A percentile compares a stretch with the other conserved stretches of the same genome.
Evolutionary conservation across 2,113 vertebrate genomes (phyloP).

Genomic region (Macquaria ambigua): DNA sequence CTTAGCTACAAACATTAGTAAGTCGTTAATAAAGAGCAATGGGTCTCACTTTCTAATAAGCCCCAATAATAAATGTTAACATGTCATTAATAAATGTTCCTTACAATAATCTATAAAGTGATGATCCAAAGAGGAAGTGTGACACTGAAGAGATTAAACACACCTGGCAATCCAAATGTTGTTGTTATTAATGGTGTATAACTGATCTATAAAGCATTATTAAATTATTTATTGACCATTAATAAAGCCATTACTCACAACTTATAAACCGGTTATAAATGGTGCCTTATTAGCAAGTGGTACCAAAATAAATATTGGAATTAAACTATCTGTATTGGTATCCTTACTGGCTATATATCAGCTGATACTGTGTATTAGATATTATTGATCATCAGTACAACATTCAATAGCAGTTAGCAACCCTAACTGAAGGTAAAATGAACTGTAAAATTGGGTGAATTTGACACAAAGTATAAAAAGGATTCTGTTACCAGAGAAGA

Average conservation of each 20-base stretch:
- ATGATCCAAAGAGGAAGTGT: slow-evolving; percentile 2
- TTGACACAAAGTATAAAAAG: not conserved
- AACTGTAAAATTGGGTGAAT: slow-evolving; percentile 8
- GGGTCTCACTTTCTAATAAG: not conserved
- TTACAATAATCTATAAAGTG: not conserved
- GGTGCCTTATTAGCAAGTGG: not conserved
- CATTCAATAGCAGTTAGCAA: not conserved
- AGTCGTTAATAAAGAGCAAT: not conserved
- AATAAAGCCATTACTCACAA: slow-evolving; percentile 1
- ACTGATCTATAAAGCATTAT: not conserved
- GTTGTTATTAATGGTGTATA: not conserved
- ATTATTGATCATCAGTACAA: not conserved
- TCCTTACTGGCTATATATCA: not conserved
- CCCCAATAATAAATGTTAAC: not conserved
- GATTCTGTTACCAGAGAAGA: slow-evolving; percentile 22
- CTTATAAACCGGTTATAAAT: not conserved
- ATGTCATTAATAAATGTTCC: not conserved
- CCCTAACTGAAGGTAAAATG: not conserved
- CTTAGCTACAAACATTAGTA: not conserved
- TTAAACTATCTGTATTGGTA: not conserved
- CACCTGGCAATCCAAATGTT: not conserved
- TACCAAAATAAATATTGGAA: not conserved
- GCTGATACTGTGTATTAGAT: not conserved
- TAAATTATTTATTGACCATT: slow-evolving; percentile 8
- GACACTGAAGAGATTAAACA: not conserved